A percentile compares a stretch with the other conserved stretches of the same genome.
Evolutionary conservation across 2,113 vertebrate genomes (phyloP).

Genomic region (Vireo altiloquus): DNA sequence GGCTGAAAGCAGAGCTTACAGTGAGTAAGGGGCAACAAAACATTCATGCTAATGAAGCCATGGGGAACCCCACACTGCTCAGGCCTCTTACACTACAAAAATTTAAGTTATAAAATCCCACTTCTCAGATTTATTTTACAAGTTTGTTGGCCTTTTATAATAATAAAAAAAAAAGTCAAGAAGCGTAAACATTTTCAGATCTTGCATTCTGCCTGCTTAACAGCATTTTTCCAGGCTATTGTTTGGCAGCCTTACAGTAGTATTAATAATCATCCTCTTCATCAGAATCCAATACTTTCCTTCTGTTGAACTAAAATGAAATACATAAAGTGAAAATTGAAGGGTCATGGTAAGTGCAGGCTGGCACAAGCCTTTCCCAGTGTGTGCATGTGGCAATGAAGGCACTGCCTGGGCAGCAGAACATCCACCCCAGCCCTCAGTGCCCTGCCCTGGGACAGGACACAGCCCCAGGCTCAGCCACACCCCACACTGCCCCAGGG

Average conservation of each 20-base stretch:
- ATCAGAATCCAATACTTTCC: slow-evolving; percentile 95
- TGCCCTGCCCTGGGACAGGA: neutral
- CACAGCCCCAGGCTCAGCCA: neutral
- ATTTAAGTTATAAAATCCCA: slow-evolving; percentile 42
- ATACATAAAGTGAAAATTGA: neutral
- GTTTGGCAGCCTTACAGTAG: slow-evolving; percentile 34
- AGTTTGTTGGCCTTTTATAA: slow-evolving; percentile 32
- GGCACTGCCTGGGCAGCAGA: neutral
- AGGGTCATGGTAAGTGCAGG: neutral
- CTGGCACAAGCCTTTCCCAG: neutral
- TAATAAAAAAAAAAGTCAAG: neutral
- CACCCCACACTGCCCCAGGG: neutral
- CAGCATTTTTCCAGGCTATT: neutral
- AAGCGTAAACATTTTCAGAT: slow-evolving; percentile 47
- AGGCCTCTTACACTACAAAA: slow-evolving; percentile 28
- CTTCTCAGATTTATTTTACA: slow-evolving; percentile 3
- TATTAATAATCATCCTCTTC: slow-evolving; percentile 87
- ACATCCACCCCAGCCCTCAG: neutral
- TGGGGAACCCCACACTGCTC: neutral
- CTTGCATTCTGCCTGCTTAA: slow-evolving; percentile 22
- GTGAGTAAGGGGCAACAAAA: slow-evolving; percentile 3
- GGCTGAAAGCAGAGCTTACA: slow-evolving; percentile 7
- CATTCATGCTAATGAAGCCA: neutral
- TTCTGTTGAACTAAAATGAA: slow-evolving; percentile 89
- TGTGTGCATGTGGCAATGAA: fast-evolving